Base-by-base conservation (phyloP, 2,888 invertebrate genomes). In the Sarcophaga carnaria region DNA sequence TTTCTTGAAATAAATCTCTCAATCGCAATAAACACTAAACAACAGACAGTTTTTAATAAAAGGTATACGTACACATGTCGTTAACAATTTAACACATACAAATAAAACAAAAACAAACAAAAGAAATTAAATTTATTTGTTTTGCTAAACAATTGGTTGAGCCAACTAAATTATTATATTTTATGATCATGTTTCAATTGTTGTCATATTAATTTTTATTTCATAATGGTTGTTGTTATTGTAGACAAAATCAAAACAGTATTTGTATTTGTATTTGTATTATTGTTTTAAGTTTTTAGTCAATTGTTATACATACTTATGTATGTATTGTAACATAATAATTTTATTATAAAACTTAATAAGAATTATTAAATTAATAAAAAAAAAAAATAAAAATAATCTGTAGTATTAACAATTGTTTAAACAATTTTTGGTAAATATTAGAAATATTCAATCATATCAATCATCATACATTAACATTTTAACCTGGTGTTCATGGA, bases 281-380 rank as follows among this genome's bases (percentile, higher is more conserved):
- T 37, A 6, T 37, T 77, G 66, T 67, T 5, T 78, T 67, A 74
- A 83, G 66, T 78, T 54, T 83, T 74, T 63, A 66, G 49, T 69
- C 37, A n/a, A 60, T 54, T 70, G 49, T 79, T 59, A 71, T 37
- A 63, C 14, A 10, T 27, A 20, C 20, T 12, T 67, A 45, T n/a
- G 25, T 66, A n/a, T 79, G 72, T 74, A 62, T 74, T 72, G 63
- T 71, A 66, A 25, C 22, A 62, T 83, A n/a, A 37, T 8, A 37
- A 37, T 10, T 37, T 10, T 37, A 37, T 37, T 37, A 37, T 37
- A 10, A 37, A 37, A 1, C 8, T 2, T 10, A 37, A 37, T 2
- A 37, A 10, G 37, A 10, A 37, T 37, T 83, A 63, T 83, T 79
- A 62, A 76, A 76, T 66, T 74, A 70, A 70, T 70, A 84, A 75